Evolutionary conservation across 2,888 invertebrate species (phyloP).

Genomic region (Parascotia fuliginaria): DNA sequence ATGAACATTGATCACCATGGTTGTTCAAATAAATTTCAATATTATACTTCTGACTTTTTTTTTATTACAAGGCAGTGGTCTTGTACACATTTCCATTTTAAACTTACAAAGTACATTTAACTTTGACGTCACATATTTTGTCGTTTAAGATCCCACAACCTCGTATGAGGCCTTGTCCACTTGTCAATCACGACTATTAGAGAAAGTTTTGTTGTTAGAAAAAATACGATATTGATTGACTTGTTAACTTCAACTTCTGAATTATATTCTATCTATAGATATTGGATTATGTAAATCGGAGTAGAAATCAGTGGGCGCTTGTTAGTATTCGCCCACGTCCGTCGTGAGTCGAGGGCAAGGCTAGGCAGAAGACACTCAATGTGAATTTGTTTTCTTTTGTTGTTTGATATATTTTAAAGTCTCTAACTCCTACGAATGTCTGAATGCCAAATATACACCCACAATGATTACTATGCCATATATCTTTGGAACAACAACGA

Average conservation of each 20-base stretch:
- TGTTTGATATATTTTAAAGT: background rate
- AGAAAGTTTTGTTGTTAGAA: too few species aligned
- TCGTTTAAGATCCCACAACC: too few species aligned
- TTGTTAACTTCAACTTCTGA: background rate
- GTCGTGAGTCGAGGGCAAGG: constrained; percentile 25
- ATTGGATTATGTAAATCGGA: background rate
- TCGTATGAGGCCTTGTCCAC: too few species aligned
- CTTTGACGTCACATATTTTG: too few species aligned
- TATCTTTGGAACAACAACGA: background rate
- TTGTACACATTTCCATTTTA: too few species aligned
- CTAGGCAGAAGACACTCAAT: constrained; percentile 6
- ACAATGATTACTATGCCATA: background rate
- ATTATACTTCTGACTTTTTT: too few species aligned
- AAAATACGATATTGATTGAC: too few species aligned
- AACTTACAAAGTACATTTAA: too few species aligned
- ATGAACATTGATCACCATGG: too few species aligned
- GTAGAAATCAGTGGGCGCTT: constrained; percentile 12
- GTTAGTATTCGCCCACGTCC: constrained; percentile 26
- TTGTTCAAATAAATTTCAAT: too few species aligned
- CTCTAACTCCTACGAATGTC: background rate
- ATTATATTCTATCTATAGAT: background rate
- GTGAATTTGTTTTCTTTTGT: background rate
- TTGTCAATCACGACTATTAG: too few species aligned
- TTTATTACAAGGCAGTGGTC: too few species aligned
- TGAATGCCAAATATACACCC: background rate